phyloP scores from a whole-genome alignment of 2,888 invertebrate species.

The Cephalotes varians region DNA sequence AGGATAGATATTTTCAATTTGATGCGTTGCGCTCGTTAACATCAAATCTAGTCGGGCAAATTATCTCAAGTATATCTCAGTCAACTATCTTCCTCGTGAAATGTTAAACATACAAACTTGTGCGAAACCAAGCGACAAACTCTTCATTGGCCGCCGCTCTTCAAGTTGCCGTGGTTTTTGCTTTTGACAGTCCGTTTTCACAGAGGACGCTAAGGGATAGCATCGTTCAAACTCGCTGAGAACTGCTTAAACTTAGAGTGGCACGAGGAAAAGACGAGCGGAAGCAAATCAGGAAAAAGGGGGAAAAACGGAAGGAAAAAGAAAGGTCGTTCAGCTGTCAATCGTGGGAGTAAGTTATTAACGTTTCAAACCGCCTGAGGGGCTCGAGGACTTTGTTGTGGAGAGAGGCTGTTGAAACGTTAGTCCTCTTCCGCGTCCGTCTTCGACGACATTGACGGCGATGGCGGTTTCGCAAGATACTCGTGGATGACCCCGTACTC shows the following conservation, averaged over 20 bases:
- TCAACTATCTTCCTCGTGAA: conserved; percentile 57
- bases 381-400: neutral
- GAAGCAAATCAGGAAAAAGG: conserved; percentile 10
- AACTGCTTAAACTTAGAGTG: conserved; percentile 32
- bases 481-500: conserved; percentile 53
- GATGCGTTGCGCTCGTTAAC: conserved; percentile 68
- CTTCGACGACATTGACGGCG: neutral
- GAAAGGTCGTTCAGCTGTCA: conserved; percentile 1
- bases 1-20: conserved; percentile 66
- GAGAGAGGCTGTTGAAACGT: conserved; percentile 38
- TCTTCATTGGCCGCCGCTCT: conserved; percentile 13
- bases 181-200: conserved; percentile 34
- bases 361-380: conserved; percentile 8
- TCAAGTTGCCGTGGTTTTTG: conserved; percentile 20
- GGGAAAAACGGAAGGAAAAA: neutral
- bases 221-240: conserved; percentile 37
- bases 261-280: neutral
- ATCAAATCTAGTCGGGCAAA: conserved; percentile 66
- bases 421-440: conserved; percentile 5
- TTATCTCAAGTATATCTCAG: conserved; percentile 11
- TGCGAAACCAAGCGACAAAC: neutral
- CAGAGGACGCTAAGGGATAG: conserved; percentile 1
- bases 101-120: conserved; percentile 17
- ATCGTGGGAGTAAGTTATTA: conserved; percentile 34
- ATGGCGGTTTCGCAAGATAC: conserved; percentile 58